phyloP scores from a whole-genome alignment of 2,888 invertebrate genomes.

The Oxytorus armatus region DNA sequence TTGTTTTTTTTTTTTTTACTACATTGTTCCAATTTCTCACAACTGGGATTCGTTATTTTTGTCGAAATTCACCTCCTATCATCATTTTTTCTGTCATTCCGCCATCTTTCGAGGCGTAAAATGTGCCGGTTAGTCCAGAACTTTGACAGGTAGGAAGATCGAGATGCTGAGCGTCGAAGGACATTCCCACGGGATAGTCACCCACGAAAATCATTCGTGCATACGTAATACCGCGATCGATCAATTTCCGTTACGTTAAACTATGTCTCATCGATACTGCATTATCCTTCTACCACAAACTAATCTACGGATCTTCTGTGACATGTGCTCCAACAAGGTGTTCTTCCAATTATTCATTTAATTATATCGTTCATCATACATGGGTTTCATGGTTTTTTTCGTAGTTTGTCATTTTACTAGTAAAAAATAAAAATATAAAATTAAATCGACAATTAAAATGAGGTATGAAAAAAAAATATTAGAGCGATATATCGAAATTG shows the following conservation, averaged over 20 bases:
- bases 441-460: too few species aligned
- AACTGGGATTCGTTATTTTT: background rate
- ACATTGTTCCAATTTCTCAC: background rate
- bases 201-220: slow-evolving; percentile 76
- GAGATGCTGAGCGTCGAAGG: slow-evolving; percentile 76
- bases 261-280: slow-evolving; percentile 62
- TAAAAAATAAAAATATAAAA: too few species aligned
- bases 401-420: too few species aligned
- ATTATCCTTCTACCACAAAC: slow-evolving; percentile 5
- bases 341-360: background rate
- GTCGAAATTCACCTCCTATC: background rate
- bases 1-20: background rate
- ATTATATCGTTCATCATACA: background rate
- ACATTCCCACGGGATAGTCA: slow-evolving; percentile 77
- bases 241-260: slow-evolving; percentile 76
- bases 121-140: background rate
- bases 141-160: slow-evolving; percentile 9
- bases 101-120: background rate
- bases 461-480: too few species aligned
- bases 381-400: too few species aligned
- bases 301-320: slow-evolving; percentile 14
- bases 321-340: background rate
- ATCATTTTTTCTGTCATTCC: background rate
- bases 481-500: too few species aligned
- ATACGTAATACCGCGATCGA: slow-evolving; percentile 77